phyloP scores from a whole-genome alignment of 1,140 invertebrate species.

The Lethrus apterus region DNA sequence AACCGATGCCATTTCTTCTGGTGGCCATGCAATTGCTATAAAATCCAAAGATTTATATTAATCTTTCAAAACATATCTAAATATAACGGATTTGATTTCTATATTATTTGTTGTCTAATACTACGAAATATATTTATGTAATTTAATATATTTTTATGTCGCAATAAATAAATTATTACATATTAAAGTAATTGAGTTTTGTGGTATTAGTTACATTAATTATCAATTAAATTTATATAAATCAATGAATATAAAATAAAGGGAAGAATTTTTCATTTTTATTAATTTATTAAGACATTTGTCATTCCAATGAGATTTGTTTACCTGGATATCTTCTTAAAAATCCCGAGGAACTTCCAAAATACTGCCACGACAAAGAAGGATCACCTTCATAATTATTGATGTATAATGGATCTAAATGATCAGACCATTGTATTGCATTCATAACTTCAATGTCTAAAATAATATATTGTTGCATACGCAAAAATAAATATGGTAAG shows the following conservation, averaged over 20 bases:
- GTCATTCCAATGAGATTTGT: slow-evolving; percentile 4
- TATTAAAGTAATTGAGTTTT: no score
- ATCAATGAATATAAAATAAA: no score
- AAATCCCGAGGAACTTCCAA: slow-evolving; percentile 87
- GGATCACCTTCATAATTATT: slow-evolving; percentile 90
- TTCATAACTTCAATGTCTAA: slow-evolving; percentile 71
- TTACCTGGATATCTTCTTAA: slow-evolving; percentile 87
- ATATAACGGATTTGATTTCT: no score
- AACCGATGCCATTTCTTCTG: slow-evolving; percentile 48
- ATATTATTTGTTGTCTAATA: no score
- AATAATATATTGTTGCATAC: slow-evolving; percentile 15
- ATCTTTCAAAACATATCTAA: no score
- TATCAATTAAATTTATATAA: no score
- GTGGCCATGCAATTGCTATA: slow-evolving; percentile 65
- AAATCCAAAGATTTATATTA: slow-evolving; percentile 15
- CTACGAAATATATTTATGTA: no score
- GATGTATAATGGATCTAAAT: slow-evolving; percentile 81
- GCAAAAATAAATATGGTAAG: slow-evolving; percentile 2
- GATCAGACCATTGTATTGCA: slow-evolving; percentile 87
- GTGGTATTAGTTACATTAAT: no score
- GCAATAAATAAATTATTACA: no score
- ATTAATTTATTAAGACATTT: no score
- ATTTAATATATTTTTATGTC: no score
- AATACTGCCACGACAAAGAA: slow-evolving; percentile 93
- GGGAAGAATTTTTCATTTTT: no score